Evolutionary conservation across 2,888 invertebrate species (phyloP), one percentile per base, ranked within the genome.

Genomic region (Polydrusus cervinus): DNA sequence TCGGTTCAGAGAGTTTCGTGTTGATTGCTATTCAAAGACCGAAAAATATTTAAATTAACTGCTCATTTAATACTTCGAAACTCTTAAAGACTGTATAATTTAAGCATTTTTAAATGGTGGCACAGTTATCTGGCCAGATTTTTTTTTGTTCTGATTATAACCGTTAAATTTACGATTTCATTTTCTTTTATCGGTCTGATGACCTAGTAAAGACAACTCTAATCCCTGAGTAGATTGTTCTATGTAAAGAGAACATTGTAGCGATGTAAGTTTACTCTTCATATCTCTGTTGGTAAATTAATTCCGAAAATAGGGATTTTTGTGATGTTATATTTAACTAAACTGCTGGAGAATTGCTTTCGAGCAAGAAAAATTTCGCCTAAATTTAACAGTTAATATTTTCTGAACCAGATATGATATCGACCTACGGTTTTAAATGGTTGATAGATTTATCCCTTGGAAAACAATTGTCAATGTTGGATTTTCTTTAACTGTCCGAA

Each of bases 201-300:
- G 51, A 51, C 51, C 51, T 18, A 51, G 51, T 51, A 51, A 51
- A 20, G 51, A 51, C 51, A 51, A 51, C 20, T 51, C 18, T 20
- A 9, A 51, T 51, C 13, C 10, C 18, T 51, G 20, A 51, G 51
- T 51, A 3, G 25, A 51, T 51, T 51, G 10, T 25, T 49, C 47
- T 14, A 51, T 51, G 51, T 51, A 20, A 51, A 51, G 34, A 51
- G 11, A 18, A 51, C 51, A 20, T 20, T 51, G 51, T 51, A 18
- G 51, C 18, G 20, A 18, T 20, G 9, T 16, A 16, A 49, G 16
- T 49, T 20, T 51, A 16, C 1, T 49, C n/a, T 49, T 49, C 6
- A 43, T 43, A n/a, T 43, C 3, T n/a, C 13, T 34, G 34, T 3
- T 34, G 34, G 5, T 34, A 34, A 34, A 34, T 34, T 34, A 34